Percentiles rank a stretch among this genome's conserved stretches.
Conservation (phyloP, 2,888 invertebrate species). For the Metacarcinus magister region DNA sequence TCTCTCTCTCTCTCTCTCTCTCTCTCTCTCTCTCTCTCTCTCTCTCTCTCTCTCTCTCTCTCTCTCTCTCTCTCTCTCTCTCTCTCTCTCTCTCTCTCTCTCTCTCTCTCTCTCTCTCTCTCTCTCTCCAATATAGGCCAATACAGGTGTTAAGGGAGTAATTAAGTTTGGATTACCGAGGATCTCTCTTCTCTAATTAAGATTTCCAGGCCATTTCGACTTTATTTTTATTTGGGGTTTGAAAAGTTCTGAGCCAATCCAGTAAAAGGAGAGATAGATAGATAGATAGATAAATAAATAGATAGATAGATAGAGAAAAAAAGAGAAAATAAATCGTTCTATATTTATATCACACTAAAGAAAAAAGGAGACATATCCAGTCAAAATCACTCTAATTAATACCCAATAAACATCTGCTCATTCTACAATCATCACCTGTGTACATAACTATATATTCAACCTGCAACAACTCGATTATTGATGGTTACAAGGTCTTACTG, state of each 20-base stretch:
- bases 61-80: conserved; percentile 46
- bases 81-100: conserved; percentile 38
- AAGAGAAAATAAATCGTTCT: background rate
- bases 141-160: conserved; percentile 45
- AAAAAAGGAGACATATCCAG: background rate
- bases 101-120: conserved; percentile 28
- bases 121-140: conserved; percentile 19
- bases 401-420: background rate
- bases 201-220: background rate
- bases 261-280: background rate
- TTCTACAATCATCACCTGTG: background rate
- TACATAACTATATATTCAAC: background rate
- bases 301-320: background rate
- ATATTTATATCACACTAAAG: background rate
- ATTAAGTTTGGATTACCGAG: conserved; percentile 23
- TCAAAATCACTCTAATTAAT: background rate
- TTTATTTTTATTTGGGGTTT: background rate
- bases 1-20: background rate
- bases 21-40: conserved; percentile 38
- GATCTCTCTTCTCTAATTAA: conserved; percentile 26
- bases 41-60: conserved; percentile 48
- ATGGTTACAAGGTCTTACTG: background rate
- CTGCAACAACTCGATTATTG: background rate
- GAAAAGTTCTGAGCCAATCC: background rate
- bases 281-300: background rate